phyloP scores from a whole-genome alignment of 2,113 vertebrate genomes.

The Xiphorhynchus elegans region DNA sequence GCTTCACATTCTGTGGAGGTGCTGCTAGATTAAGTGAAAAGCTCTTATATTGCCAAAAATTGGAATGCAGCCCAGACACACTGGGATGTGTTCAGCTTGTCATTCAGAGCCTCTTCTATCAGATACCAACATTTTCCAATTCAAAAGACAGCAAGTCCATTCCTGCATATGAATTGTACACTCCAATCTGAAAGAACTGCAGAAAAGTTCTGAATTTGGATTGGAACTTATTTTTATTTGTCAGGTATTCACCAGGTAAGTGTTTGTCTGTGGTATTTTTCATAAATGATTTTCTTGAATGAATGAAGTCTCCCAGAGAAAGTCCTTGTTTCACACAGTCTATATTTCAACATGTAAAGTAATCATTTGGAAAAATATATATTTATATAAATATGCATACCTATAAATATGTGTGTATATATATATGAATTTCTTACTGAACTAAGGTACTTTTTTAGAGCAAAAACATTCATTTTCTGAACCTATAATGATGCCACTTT shows the following conservation, averaged over 20 bases:
- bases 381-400: background rate
- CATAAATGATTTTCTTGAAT: background rate
- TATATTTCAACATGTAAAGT: background rate
- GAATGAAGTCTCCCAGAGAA: background rate
- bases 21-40: background rate
- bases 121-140: background rate
- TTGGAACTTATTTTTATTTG: background rate
- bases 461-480: background rate
- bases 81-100: background rate
- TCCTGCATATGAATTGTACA: background rate
- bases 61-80: constrained; percentile 1
- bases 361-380: background rate
- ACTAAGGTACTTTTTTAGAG: background rate
- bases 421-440: background rate
- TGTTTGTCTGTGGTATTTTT: background rate
- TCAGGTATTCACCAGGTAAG: background rate
- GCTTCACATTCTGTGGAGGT: background rate
- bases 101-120: background rate
- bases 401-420: background rate
- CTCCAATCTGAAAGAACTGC: background rate
- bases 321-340: background rate
- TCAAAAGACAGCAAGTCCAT: background rate
- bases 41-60: background rate
- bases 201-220: background rate
- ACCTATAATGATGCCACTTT: background rate